Evolutionary conservation across 2,113 vertebrate genomes (phyloP).

Genomic region (Caloenas nicobarica): DNA sequence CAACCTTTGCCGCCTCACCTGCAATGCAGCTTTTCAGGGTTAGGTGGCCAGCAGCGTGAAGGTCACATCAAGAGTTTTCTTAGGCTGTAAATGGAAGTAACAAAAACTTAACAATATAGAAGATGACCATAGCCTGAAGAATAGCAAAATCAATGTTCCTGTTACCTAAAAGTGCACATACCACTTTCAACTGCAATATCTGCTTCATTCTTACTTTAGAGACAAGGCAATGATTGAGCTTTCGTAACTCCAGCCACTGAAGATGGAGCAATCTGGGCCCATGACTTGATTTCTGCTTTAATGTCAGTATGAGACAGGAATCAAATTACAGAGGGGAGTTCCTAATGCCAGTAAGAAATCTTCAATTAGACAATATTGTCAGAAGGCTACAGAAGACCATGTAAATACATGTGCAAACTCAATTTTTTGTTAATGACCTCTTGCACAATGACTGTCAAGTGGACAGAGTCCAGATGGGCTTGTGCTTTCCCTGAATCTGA

Average conservation of each 20-base stretch:
- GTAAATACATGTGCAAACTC: not conserved
- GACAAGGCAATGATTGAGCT: not conserved
- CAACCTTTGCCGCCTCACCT: not conserved
- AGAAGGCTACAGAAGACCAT: not conserved
- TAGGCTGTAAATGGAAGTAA: not conserved
- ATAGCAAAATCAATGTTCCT: not conserved
- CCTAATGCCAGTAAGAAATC: not conserved
- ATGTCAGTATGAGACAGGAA: not conserved
- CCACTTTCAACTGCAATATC: not conserved
- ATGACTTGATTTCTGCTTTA: not conserved
- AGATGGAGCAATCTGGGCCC: not conserved
- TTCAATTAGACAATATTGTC: not conserved
- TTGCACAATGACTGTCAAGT: not conserved
- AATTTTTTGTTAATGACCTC: not conserved
- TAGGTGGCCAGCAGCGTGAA: not conserved
- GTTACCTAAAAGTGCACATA: not conserved
- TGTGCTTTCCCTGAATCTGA: not conserved
- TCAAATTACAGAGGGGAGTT: not conserved
- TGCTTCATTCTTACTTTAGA: not conserved
- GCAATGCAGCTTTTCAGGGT: not conserved
- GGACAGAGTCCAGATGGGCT: not conserved
- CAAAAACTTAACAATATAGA: not conserved
- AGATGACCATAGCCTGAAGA: not conserved
- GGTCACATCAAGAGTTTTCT: not conserved
- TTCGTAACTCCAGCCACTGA: rapidly evolving